Base-by-base conservation (phyloP, 2,113 vertebrate species). In the Micronisus gabar region DNA sequence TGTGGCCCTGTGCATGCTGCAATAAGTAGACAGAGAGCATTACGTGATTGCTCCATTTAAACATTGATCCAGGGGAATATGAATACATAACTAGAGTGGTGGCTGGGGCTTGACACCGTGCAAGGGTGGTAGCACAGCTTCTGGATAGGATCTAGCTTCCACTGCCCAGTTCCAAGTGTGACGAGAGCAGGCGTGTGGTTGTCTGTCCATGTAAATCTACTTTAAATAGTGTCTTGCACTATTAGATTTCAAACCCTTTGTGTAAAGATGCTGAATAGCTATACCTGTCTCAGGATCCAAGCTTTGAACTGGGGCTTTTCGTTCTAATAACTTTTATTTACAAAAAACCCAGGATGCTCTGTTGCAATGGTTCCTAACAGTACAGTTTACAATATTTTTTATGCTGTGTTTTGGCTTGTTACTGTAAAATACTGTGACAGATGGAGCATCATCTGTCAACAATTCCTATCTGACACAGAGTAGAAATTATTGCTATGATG, bases 371-470 rank as follows among this genome's bases (percentile, higher is more conserved):
- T 95, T 95, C 81, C 76, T 93, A 94, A 62, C 74, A 80, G 87
- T 90, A 85, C 55, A 91, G 74, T 89, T 94, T 88, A 76, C 73
- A 76, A 25, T 70, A 36, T 86, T 91, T 89, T 90, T 94, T 94
- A 86, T 74, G 10, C 78, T 84, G 53, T 85, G 84, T 97, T 96
- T 97, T 97, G 84, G 92, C 97, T 94, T 94, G 85, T 92, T 95
- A 96, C 90, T 86, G 88, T 94, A 97, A 97, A 97, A 97, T 95
- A 96, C 89, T 93, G 94, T 97, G 96, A 97, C 97, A 97, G 97
- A 97, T 97, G 97, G 96, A 96, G 93, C 95, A 93, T 97, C 97
- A 97, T 97, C 96, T 97, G 96, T 97, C 95, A 97, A 93, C 91
- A 91, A 80, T 95, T 95, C 89, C 93, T 95, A 95, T 96, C 91